Base-by-base conservation (phyloP, 2,797 vertebrate genomes). In the Morelia viridis region DNA sequence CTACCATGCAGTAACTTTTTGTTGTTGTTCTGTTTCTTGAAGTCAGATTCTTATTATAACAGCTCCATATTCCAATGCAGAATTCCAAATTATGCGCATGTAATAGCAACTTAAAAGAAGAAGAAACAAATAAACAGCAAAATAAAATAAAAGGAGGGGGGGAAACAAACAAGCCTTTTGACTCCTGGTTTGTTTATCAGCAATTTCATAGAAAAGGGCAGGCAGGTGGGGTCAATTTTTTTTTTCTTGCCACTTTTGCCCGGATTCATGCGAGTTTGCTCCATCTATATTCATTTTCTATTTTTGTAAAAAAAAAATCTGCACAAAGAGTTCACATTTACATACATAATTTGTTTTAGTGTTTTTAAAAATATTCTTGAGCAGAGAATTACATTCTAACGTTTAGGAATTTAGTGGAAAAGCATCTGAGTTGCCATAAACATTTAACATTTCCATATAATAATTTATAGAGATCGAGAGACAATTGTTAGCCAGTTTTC, bases 81-180 rank as follows among this genome's bases (percentile, higher is more conserved):
- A 85, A 22, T 92, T 91, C 93, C 28, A 46, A 94, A 26, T 92
- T 91, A 87, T 83, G 53, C 93, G 95, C 95, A 96, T 96, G 95
- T 87, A 91, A 92, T 87, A 93, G 50, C 86, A 87, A 86, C 31
- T 56, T 87, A 90, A 86, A 91, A 87, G 90, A 87, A 60, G 89
- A 90, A 84, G 88, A 90, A 87, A 92, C 65, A 15, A 57, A 31
- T 60, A 88, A 87, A 89, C 24, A 89, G 84, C 58, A 80, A 80
- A 80, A 89, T 41, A 80, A 83, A 90, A 91, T 64, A 64, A 93
- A 93, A 90, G 17, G 90, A 31, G 15, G 62, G 83, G 87, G 17
- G 15, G 53, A 90, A 90, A 56, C 60, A 92, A 28, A 92, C 22
- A 57, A 53, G 53, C 35, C 2, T 41, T 11, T 60, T 35, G 71